Base-by-base conservation (phyloP, 2,797 vertebrate species). In the Arnoldichthys spilopterus region DNA sequence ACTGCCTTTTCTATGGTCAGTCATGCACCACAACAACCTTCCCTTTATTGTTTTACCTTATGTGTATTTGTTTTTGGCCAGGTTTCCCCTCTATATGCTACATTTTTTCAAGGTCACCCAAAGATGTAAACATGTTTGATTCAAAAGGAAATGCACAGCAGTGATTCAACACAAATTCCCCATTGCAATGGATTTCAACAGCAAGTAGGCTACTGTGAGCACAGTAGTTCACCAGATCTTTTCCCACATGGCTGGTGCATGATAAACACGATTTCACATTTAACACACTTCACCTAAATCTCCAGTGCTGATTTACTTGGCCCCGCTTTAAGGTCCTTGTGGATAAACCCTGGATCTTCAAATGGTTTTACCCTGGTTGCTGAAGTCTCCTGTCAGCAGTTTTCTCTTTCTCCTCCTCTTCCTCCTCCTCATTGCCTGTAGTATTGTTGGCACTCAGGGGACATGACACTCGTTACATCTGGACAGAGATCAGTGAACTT, bases 311-410 rank as follows among this genome's bases (percentile, higher is more conserved):
- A 74, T 74, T 74, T 70, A 63, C 12, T 61, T 63, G 28, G 28
- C 20, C 43, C 66, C 8, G 26, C 74, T 78, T 78, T 78, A 32
- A 22, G 16, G 56, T 20, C 63, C 63, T 78, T 40, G 34, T 16
- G 34, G 49, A 66, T 66, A 54, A 71, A 59, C 26, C 11, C 56
- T 69, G 71, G n/a, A 72, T 24, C 40, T 67, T 28, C 66, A 28
- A 12, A 28, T 68, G 24, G 66, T 63, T 47, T 34, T 32, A 20
- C 7, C n/a, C 53, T 40, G 51, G 49, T 15, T 67, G 15, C 63
- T 37, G 30, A 59, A 72, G 62, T 62, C 67, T 66, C 43, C 61
- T 45, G 43, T 81, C 82, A 84, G 82, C 82, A 61, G 64, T 83
- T 83, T 81, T 47, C 68, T 78, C 51, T 56, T 32, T 45, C 54